Evolutionary conservation across 2,113 vertebrate genomes (phyloP), one percentile per base, ranked within the genome.

Genomic region (Nettapus auritus): DNA sequence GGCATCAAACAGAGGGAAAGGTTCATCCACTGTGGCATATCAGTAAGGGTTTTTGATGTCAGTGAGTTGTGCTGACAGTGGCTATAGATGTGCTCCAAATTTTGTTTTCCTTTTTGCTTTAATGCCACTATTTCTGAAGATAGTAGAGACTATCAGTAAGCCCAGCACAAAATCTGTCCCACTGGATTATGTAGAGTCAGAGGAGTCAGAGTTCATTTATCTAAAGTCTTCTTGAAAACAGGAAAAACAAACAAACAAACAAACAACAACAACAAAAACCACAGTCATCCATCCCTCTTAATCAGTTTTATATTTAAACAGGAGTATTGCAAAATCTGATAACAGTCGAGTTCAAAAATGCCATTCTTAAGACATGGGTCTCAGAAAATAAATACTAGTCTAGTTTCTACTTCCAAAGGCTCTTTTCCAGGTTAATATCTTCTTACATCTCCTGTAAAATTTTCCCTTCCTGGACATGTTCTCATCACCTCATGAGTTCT

Each of bases 371-470:
- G 44, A 68, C 67, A 79, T 16, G 60, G 34, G 46, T 88, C 66
- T 94, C 79, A 75, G 82, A 82, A 95, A 96, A 91, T 56, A 48
- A 38, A 81, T 42, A 40, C 77, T 57, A 34, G 74, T 8, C 8
- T 56, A 60, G 18, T 22, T 31, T 88, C 60, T 53, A 28, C 48
- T 86, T 91, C 82, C 42, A 68, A 88, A 90, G 80, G 8, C 34
- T 70, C 55, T 74, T 90, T 89, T 77, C 52, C 48, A 53, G 0
- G 13, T 88, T 73, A 82, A 40, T 76, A 84, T 79, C 67, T 85
- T 92, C 34, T 84, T 86, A 90, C 26, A 82, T 92, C 91, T 93
- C 80, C 88, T 53, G 82, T 71, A 69, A 64, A 60, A 8, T 63
- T 88, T 75, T 40, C 34, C n/a, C 31, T 90, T 66, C n/a, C 48